Evolutionary conservation across 2,797 vertebrate genomes (phyloP).

Genomic region (Phrynocephalus forsythii): DNA sequence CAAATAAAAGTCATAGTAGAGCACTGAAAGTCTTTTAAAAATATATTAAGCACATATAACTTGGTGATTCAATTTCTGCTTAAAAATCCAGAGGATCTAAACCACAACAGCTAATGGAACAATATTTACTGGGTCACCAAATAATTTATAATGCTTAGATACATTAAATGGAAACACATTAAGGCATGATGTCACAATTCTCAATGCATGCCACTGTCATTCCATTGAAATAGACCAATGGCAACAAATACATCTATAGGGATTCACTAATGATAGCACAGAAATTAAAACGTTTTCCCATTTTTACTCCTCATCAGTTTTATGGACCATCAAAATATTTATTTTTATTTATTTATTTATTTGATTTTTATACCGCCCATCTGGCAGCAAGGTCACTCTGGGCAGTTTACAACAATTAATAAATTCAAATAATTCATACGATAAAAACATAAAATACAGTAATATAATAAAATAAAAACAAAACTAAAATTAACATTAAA

Average conservation of each 20-base stretch:
- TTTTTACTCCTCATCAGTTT: constrained; percentile 1
- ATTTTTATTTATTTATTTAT: no score
- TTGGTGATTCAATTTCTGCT: neutral
- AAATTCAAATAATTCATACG: no score
- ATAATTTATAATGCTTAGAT: constrained; percentile 19
- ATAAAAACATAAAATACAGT: no score
- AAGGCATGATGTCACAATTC: constrained; percentile 11
- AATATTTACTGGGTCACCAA: constrained; percentile 23
- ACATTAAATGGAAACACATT: constrained; percentile 33
- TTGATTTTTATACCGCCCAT: no score
- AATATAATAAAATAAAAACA: no score
- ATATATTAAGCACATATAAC: neutral
- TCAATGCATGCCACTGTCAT: neutral
- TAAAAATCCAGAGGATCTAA: constrained; percentile 9
- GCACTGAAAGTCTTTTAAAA: neutral
- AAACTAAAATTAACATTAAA: no score
- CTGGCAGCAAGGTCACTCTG: no score
- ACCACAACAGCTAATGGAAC: constrained; percentile 2
- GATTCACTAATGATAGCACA: neutral
- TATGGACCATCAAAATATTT: neutral
- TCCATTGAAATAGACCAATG: neutral
- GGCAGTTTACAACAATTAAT: no score
- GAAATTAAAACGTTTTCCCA: neutral
- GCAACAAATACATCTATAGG: neutral
- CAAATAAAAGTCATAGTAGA: neutral